phyloP scores from a whole-genome alignment of 2,113 vertebrate species.

The Burhinus bistriatus region DNA sequence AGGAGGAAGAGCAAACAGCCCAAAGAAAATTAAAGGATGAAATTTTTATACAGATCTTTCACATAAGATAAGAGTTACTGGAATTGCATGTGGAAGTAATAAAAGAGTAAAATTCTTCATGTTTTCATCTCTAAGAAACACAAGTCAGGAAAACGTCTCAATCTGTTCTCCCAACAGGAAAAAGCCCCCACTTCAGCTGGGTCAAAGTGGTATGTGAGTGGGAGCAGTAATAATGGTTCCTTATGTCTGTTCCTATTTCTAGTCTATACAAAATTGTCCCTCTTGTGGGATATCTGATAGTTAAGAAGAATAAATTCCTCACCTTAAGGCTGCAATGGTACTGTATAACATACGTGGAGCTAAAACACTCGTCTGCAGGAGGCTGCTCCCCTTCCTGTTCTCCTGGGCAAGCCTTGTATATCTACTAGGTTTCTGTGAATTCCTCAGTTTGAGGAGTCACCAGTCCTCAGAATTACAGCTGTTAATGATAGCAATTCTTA shows the following conservation, averaged over 20 bases:
- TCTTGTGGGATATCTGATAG: background rate
- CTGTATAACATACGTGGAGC: rapidly evolving
- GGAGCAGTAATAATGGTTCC: background rate
- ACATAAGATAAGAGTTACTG: background rate
- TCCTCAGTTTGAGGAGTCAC: background rate
- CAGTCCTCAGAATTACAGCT: background rate
- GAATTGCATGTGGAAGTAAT: background rate
- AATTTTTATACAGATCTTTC: background rate
- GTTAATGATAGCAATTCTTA: background rate
- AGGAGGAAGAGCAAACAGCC: background rate
- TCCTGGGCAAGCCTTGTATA: background rate
- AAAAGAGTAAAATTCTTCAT: background rate
- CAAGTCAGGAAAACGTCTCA: background rate
- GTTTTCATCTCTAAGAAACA: background rate
- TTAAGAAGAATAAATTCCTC: background rate
- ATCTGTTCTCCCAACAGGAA: background rate
- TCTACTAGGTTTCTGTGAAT: background rate
- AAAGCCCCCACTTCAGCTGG: background rate
- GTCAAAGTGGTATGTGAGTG: background rate
- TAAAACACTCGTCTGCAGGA: background rate
- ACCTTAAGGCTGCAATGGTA: background rate
- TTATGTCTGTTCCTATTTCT: background rate
- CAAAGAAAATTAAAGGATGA: rapidly evolving
- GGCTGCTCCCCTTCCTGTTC: background rate
- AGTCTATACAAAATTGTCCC: background rate